Conservation (phyloP, 1,140 invertebrate species). For the Palaemon carinicauda region DNA sequence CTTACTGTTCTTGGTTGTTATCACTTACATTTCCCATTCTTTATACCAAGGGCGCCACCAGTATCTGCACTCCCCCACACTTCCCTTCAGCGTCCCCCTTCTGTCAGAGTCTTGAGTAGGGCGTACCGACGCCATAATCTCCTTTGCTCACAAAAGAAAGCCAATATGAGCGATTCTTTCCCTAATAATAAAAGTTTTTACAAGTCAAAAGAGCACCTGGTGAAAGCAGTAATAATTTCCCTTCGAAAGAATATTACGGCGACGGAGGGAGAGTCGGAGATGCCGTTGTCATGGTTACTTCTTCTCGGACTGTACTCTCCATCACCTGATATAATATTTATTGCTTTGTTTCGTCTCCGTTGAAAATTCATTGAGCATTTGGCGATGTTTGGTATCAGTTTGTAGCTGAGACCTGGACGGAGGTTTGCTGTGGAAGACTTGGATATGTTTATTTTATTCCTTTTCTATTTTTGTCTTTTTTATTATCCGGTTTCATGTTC, state of each 20-base stretch:
- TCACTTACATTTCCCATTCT: no score
- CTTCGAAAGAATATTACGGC: neutral
- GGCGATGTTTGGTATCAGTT: no score
- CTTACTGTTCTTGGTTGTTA: no score
- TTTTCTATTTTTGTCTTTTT: no score
- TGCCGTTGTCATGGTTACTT: neutral
- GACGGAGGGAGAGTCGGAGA: no score
- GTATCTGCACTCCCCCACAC: no score
- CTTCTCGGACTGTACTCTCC: neutral
- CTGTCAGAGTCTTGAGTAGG: neutral
- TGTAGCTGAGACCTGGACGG: no score
- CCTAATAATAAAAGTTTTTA: neutral
- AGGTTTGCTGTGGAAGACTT: no score
- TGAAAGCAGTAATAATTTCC: neutral
- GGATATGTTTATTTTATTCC: no score
- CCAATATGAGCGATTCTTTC: neutral
- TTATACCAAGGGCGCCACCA: no score
- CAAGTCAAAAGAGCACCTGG: neutral
- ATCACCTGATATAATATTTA: neutral
- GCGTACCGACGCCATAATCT: neutral
- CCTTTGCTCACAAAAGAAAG: neutral
- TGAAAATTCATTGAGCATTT: conserved; percentile 1
- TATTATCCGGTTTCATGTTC: no score
- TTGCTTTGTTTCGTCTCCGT: neutral
- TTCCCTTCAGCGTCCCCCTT: neutral